phyloP scores from a whole-genome alignment of 2,113 vertebrate genomes.

The Rhinolophus ferrumequinum region DNA sequence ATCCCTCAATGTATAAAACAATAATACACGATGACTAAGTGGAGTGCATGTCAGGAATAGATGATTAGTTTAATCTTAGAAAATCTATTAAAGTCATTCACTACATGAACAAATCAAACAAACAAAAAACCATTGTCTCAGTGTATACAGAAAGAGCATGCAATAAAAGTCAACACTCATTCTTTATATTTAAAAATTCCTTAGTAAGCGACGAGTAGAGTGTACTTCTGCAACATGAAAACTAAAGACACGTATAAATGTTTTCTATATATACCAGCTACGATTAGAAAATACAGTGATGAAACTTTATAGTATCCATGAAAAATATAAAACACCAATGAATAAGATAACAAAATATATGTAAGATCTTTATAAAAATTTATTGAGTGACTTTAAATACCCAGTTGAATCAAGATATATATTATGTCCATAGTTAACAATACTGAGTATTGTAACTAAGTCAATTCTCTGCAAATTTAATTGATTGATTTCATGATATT shows the following conservation, averaged over 20 bases:
- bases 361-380: not conserved
- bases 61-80: not conserved
- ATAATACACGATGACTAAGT: not conserved
- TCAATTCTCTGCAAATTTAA: not conserved
- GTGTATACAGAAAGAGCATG: not conserved
- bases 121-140: not conserved
- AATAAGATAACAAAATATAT: not conserved
- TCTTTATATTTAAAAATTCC: conserved; percentile 8
- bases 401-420: not conserved
- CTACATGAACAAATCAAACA: not conserved
- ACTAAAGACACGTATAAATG: not conserved
- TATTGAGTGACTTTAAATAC: not conserved
- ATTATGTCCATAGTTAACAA: not conserved
- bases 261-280: not conserved
- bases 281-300: not conserved
- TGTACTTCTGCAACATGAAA: not conserved
- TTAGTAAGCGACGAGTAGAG: not conserved
- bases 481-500: not conserved
- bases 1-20: not conserved
- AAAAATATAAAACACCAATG: not conserved
- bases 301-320: not conserved
- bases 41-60: not conserved
- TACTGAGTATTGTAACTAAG: not conserved
- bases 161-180: not conserved
- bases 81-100: not conserved